Conservation (phyloP, 2,888 invertebrate genomes). For the Hermaeophaga mercurialis region DNA sequence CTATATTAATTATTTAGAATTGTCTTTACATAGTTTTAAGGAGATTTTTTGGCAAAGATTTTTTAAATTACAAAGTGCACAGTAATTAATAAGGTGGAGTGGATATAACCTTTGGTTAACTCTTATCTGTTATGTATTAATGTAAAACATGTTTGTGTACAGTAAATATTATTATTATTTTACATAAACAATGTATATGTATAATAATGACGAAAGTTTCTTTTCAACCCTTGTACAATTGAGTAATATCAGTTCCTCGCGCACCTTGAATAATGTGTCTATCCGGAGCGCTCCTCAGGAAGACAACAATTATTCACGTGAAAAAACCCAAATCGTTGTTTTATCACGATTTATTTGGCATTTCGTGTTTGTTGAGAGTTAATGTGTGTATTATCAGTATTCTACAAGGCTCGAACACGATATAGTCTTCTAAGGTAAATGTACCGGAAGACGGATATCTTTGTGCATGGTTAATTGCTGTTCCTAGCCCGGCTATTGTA, state of each 20-base stretch:
- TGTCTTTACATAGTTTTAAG: no score
- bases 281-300: constrained; percentile 13
- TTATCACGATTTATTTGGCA: constrained; percentile 29
- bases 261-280: constrained; percentile 13
- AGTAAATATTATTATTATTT: no score
- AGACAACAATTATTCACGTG: constrained; percentile 29
- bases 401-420: constrained; percentile 50
- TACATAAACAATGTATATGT: no score
- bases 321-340: constrained; percentile 27
- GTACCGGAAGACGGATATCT: constrained; percentile 57
- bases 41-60: no score
- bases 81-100: no score
- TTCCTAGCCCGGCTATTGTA: constrained; percentile 50
- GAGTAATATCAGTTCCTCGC: background rate
- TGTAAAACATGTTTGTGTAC: no score
- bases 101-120: no score
- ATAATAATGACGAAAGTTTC: no score
- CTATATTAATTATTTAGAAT: no score
- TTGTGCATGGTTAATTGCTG: constrained; percentile 57
- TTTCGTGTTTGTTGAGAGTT: constrained; percentile 47
- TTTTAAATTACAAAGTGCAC: no score
- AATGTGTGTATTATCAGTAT: constrained; percentile 50
- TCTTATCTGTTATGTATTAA: no score
- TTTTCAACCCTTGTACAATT: background rate
- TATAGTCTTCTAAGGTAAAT: constrained; percentile 55